Evolutionary conservation across 2,888 invertebrate species (phyloP).

Genomic region (Dicranocentrus wangi): DNA sequence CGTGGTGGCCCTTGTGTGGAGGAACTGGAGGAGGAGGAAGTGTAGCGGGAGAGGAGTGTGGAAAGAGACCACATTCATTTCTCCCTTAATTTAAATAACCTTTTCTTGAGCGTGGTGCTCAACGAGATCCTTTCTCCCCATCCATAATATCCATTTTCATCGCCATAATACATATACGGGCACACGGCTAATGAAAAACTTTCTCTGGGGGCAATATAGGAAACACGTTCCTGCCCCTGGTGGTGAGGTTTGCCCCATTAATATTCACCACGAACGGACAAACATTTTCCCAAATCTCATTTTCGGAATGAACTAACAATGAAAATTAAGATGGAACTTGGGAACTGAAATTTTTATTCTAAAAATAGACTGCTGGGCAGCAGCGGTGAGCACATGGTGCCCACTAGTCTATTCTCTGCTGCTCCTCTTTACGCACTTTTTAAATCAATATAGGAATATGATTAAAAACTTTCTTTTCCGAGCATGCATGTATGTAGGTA

Average conservation of each 20-base stretch:
- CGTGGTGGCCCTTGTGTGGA: too few species aligned
- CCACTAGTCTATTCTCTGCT: background rate
- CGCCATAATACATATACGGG: background rate
- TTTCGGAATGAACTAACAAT: constrained; percentile 48
- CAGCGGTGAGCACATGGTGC: background rate
- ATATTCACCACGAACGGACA: constrained; percentile 27
- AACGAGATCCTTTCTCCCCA: background rate
- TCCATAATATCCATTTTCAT: too few species aligned
- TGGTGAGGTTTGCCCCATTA: constrained; percentile 22
- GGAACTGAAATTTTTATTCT: background rate
- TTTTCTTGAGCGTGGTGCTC: background rate
- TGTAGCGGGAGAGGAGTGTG: too few species aligned
- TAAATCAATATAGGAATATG: background rate
- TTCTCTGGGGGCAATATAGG: background rate
- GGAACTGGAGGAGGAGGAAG: too few species aligned
- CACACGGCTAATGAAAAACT: background rate
- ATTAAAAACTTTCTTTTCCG: background rate
- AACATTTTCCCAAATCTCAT: constrained; percentile 33
- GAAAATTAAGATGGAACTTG: constrained; percentile 10
- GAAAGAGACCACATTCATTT: too few species aligned
- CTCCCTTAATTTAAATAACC: too few species aligned
- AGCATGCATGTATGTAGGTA: background rate
- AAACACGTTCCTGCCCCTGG: background rate
- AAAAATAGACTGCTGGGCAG: too few species aligned
- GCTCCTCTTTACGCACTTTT: background rate